A percentile compares a stretch with the other conserved stretches of the same genome.
phyloP scores from a whole-genome alignment of 2,797 vertebrate species.

The Aythya fuligula region DNA sequence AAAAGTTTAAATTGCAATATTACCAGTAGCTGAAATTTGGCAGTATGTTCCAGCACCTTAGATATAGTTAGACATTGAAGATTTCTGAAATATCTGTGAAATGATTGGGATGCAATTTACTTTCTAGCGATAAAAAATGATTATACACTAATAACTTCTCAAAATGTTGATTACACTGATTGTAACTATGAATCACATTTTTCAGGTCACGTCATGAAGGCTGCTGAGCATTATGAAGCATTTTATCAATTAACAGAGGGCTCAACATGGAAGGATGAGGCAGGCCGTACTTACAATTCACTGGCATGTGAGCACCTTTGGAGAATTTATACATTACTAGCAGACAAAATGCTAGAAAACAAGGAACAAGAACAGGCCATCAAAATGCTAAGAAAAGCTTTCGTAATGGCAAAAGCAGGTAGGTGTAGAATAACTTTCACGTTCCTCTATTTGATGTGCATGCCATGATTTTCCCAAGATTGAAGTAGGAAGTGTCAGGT shows the following conservation, averaged over 20 bases:
- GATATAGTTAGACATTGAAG: neutral
- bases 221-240: constrained; percentile 82
- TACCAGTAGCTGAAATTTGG: neutral
- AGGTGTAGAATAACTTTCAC: constrained; percentile 69
- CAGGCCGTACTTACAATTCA: constrained; percentile 67
- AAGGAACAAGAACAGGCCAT: constrained; percentile 81
- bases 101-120: neutral
- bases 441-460: constrained; percentile 55
- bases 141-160: neutral
- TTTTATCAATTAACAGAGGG: constrained; percentile 82
- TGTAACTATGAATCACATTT: constrained; percentile 48
- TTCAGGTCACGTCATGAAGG: constrained; percentile 81
- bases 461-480: constrained; percentile 59
- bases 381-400: constrained; percentile 82
- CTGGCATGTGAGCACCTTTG: constrained; percentile 77
- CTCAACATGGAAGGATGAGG: constrained; percentile 75
- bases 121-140: neutral
- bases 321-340: constrained; percentile 80
- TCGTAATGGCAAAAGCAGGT: constrained; percentile 82
- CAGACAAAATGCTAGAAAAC: constrained; percentile 81
- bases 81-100: neutral
- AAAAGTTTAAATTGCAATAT: neutral
- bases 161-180: neutral
- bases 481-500: constrained; percentile 55
- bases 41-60: neutral